Conservation (phyloP, 2,888 invertebrate species). For the Hemithea aestivaria region DNA sequence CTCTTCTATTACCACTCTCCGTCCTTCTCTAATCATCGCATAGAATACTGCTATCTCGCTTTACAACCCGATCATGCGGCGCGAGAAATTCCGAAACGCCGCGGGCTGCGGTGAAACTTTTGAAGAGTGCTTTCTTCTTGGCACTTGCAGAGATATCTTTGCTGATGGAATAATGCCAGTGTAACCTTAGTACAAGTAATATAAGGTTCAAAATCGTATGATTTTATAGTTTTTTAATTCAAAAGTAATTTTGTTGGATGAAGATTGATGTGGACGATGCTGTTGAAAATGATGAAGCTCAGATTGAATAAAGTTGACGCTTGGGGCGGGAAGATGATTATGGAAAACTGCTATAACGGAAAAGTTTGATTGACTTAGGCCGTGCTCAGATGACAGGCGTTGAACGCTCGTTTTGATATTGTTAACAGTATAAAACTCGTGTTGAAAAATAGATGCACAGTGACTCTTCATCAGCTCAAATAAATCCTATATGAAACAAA, state of each 20-base stretch:
- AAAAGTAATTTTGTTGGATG: slow-evolving; percentile 29
- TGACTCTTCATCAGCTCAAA: no score
- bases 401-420: no score
- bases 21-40: slow-evolving; percentile 39
- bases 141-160: slow-evolving; percentile 28
- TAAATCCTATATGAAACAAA: no score
- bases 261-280: slow-evolving; percentile 56
- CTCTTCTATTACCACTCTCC: slow-evolving; percentile 51
- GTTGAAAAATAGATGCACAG: no score
- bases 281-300: slow-evolving; percentile 55
- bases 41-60: slow-evolving; percentile 35
- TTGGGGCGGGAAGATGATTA: slow-evolving; percentile 59
- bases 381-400: no score
- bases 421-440: no score
- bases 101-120: slow-evolving; percentile 48
- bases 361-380: slow-evolving; percentile 1
- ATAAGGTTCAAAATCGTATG: slow-evolving; percentile 31
- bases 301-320: slow-evolving; percentile 60
- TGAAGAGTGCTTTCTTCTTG: slow-evolving; percentile 57
- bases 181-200: background rate
- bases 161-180: slow-evolving; percentile 1
- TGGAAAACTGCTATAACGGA: slow-evolving; percentile 36
- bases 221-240: slow-evolving; percentile 8
- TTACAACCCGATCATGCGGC: slow-evolving; percentile 49
- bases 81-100: slow-evolving; percentile 54